phyloP scores from a whole-genome alignment of 2,888 invertebrate genomes.

The Epirrita christyi region DNA sequence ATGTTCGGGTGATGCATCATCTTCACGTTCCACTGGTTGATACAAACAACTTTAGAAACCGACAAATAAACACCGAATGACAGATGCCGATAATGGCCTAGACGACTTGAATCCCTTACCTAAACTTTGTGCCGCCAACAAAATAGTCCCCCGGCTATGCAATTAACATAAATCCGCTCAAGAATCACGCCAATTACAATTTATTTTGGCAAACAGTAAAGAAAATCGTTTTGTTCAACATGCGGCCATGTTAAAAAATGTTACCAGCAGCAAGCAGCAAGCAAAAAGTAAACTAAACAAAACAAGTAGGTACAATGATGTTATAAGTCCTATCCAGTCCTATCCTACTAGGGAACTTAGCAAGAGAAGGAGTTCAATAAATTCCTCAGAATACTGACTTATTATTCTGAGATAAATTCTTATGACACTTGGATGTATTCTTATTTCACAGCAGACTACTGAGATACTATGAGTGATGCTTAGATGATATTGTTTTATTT shows the following conservation, averaged over 20 bases:
- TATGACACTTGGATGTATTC: too few species aligned
- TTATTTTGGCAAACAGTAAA: conserved; percentile 91
- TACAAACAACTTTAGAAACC: conserved; percentile 68
- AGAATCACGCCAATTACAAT: conserved; percentile 65
- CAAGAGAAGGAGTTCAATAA: too few species aligned
- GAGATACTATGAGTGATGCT: too few species aligned
- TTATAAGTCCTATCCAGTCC: too few species aligned
- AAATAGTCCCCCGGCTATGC: conserved; percentile 59
- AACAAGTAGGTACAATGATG: too few species aligned
- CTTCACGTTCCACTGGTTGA: conserved; percentile 64
- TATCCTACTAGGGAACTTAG: too few species aligned
- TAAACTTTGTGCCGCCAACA: conserved; percentile 56
- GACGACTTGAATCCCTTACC: conserved; percentile 69
- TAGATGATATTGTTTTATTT: too few species aligned
- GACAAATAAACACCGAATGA: conserved; percentile 70
- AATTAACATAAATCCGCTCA: conserved; percentile 72
- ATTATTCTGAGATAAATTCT: too few species aligned
- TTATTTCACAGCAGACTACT: too few species aligned
- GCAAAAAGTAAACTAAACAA: not conserved
- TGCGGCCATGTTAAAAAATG: conserved; percentile 92
- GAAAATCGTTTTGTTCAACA: conserved; percentile 91
- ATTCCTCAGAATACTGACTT: too few species aligned
- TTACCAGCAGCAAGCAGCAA: conserved; percentile 46
- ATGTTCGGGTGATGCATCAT: conserved; percentile 85
- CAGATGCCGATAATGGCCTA: conserved; percentile 50